A percentile compares a stretch with the other conserved stretches of the same genome.
Evolutionary conservation across 2,888 invertebrate species (phyloP).

Genomic region (Plusia festucae): DNA sequence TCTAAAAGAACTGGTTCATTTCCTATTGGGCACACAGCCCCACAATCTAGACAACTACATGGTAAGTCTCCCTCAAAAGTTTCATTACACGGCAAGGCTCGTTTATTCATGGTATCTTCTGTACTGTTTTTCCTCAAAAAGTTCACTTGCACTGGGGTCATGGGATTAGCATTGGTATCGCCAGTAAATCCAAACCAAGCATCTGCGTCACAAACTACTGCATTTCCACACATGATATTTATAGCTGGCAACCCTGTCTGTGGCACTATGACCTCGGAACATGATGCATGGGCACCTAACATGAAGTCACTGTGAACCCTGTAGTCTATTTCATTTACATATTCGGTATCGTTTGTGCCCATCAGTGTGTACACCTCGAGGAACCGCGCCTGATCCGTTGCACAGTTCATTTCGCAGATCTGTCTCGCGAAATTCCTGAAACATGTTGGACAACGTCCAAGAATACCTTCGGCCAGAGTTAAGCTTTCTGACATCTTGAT

Average conservation of each 20-base stretch:
- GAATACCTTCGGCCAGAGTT: constrained; percentile 90
- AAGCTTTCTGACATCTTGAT: constrained; percentile 87
- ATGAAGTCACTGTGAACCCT: constrained; percentile 90
- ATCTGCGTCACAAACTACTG: constrained; percentile 90
- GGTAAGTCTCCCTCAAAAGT: constrained; percentile 87
- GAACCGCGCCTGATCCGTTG: constrained; percentile 91
- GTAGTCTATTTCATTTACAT: constrained; percentile 85
- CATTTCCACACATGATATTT: constrained; percentile 93
- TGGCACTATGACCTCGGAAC: constrained; percentile 93
- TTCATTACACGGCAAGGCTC: constrained; percentile 89
- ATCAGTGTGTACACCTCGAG: constrained; percentile 65
- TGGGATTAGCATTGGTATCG: constrained; percentile 81
- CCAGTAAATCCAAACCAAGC: constrained; percentile 92
- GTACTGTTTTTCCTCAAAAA: constrained; percentile 83
- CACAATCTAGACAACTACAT: constrained; percentile 95
- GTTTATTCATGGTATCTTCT: constrained; percentile 80
- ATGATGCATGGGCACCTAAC: constrained; percentile 92
- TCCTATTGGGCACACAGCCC: constrained; percentile 89
- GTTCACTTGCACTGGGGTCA: constrained; percentile 91
- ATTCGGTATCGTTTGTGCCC: constrained; percentile 65
- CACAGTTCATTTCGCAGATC: constrained; percentile 95
- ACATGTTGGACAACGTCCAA: constrained; percentile 95
- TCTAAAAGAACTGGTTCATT: constrained; percentile 79
- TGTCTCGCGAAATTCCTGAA: constrained; percentile 92
- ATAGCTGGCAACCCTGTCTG: constrained; percentile 93